phyloP scores from a whole-genome alignment of 2,113 vertebrate genomes.

The Pelobates fuscus region DNA sequence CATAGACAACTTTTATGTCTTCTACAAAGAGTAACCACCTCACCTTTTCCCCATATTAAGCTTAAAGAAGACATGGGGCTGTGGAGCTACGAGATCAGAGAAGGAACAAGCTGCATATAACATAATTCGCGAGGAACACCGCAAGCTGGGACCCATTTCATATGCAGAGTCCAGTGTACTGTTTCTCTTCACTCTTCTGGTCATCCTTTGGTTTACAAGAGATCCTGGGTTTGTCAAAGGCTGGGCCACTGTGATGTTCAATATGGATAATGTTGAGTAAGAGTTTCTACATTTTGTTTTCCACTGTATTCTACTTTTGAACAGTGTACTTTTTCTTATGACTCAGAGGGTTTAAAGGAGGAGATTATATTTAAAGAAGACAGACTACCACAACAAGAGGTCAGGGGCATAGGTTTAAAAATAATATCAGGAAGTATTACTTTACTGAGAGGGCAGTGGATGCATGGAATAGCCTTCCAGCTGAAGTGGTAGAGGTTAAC shows the following conservation, averaged over 20 bases:
- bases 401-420: too few relatives aligned
- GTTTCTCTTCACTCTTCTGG: constrained; percentile 80
- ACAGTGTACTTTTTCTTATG: too few relatives aligned
- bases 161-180: constrained; percentile 86
- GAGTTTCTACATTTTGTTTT: constrained; percentile 43
- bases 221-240: constrained; percentile 89
- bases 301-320: background rate
- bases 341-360: too few relatives aligned
- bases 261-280: constrained; percentile 76
- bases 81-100: constrained; percentile 65
- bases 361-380: too few relatives aligned
- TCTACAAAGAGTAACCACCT: constrained; percentile 37
- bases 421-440: too few relatives aligned
- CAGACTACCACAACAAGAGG: too few relatives aligned
- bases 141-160: constrained; percentile 81
- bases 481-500: too few relatives aligned
- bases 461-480: too few relatives aligned
- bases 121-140: constrained; percentile 79
- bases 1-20: constrained; percentile 45
- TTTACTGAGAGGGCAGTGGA: too few relatives aligned
- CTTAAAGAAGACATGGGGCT: constrained; percentile 82
- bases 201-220: constrained; percentile 89
- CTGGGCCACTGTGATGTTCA: constrained; percentile 81
- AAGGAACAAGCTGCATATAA: constrained; percentile 76
- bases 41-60: constrained; percentile 61